phyloP scores from a whole-genome alignment of 1,140 invertebrate genomes.

The Tetramorium alpestre region DNA sequence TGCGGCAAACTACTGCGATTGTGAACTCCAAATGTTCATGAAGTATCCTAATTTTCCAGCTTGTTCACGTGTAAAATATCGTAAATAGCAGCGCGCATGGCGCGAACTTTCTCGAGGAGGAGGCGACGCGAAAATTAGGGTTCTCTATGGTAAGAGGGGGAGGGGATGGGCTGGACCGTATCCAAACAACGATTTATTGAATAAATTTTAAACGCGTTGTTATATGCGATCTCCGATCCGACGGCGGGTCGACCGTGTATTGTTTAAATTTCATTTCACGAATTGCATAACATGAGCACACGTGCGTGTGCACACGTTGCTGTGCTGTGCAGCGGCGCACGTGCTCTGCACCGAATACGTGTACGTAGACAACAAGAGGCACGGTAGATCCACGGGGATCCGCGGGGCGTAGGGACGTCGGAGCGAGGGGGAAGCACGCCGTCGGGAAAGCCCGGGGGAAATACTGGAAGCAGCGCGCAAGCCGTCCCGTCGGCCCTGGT shows the following conservation, averaged over 20 bases:
- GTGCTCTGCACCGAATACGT: conserved; percentile 29
- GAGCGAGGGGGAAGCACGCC: conserved; percentile 19
- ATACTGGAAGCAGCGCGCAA: conserved; percentile 75
- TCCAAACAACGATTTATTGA: conserved; percentile 55
- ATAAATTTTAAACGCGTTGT: conserved; percentile 53
- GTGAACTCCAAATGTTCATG: conserved; percentile 15
- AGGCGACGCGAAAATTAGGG: conserved; percentile 15
- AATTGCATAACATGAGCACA: conserved; percentile 44
- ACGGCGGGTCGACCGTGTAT: conserved; percentile 48
- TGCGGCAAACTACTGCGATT: conserved; percentile 1
- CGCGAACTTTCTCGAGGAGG: background rate
- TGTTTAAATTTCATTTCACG: conserved; percentile 81
- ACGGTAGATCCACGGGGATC: background rate
- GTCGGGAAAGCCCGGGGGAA: conserved; percentile 79
- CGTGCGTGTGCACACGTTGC: conserved; percentile 17
- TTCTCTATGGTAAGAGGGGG: too few relatives aligned
- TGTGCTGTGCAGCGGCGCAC: conserved; percentile 25
- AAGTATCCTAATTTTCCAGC: conserved; percentile 8
- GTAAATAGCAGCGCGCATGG: conserved; percentile 9
- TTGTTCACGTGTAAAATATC: conserved; percentile 20
- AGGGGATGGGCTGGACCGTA: background rate
- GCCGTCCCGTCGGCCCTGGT: conserved; percentile 76
- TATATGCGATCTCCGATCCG: conserved; percentile 16
- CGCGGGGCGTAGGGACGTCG: background rate
- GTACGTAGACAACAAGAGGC: conserved; percentile 25